Evolutionary conservation across 2,113 vertebrate species (phyloP).

Genomic region (Xenopus laevis): DNA sequence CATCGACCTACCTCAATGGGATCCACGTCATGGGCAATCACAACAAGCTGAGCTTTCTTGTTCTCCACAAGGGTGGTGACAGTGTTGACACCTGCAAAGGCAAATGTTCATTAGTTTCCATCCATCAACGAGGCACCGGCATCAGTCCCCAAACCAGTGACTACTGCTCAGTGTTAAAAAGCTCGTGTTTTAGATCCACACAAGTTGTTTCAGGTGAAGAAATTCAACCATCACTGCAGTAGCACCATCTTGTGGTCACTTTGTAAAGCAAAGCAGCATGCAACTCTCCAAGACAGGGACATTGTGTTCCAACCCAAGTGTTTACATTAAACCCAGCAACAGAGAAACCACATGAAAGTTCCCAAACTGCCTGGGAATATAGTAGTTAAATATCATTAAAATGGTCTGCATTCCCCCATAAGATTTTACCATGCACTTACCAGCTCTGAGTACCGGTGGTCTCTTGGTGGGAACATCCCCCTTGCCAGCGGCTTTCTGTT

Average conservation of each 20-base stretch:
- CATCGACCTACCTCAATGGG: constrained; percentile 80
- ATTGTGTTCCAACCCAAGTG: too few species aligned
- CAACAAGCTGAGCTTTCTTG: constrained; percentile 93
- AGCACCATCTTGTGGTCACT: constrained; percentile 21
- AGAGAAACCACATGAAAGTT: too few species aligned
- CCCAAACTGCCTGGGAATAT: too few species aligned
- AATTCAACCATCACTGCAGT: constrained; percentile 74
- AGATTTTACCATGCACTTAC: constrained; percentile 53
- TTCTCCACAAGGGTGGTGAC: constrained; percentile 93
- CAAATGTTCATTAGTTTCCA: background rate
- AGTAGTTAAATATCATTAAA: too few species aligned
- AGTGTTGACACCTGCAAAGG: constrained; percentile 80
- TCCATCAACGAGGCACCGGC: too few species aligned
- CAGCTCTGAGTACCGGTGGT: constrained; percentile 85
- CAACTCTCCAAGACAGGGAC: too few species aligned
- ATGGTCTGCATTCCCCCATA: too few species aligned
- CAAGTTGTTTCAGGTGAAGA: constrained; percentile 71
- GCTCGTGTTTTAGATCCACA: constrained; percentile 68
- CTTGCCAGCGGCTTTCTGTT: constrained; percentile 93
- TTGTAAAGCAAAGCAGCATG: accelerated
- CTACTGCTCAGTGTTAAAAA: constrained; percentile 89
- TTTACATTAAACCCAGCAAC: too few species aligned
- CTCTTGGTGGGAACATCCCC: constrained; percentile 88
- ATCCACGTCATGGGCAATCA: constrained; percentile 93
- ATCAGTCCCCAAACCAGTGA: constrained; percentile 2